Evolutionary conservation across 1,140 invertebrate genomes (phyloP).

Genomic region (Drosophila pseudoananassae): DNA sequence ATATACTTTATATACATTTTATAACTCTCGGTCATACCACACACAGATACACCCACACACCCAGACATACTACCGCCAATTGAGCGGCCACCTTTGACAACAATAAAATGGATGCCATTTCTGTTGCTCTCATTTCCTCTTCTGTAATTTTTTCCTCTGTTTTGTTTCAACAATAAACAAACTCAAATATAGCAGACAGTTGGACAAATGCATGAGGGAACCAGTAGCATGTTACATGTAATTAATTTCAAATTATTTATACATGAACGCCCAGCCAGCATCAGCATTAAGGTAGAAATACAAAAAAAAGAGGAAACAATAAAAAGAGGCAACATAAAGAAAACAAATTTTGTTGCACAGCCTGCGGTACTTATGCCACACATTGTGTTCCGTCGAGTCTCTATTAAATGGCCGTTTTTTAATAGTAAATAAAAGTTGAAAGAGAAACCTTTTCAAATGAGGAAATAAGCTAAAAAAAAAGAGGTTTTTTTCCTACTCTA

Average conservation of each 20-base stretch:
- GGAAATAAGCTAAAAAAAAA: not conserved
- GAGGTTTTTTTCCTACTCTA: too few species aligned
- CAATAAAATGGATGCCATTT: slow-evolving; percentile 46
- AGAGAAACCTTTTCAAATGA: slow-evolving; percentile 7
- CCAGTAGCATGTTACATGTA: slow-evolving; percentile 76
- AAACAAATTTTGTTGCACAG: slow-evolving; percentile 37
- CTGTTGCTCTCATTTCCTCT: not conserved
- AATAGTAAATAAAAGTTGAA: slow-evolving; percentile 35
- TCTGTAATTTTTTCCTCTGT: not conserved
- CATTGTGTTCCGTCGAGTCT: slow-evolving; percentile 20
- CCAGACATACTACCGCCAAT: slow-evolving; percentile 23
- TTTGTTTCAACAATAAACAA: slow-evolving; percentile 40
- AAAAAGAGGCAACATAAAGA: slow-evolving; percentile 18
- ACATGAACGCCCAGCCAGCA: slow-evolving; percentile 64
- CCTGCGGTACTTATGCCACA: slow-evolving; percentile 51
- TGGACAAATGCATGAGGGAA: slow-evolving; percentile 38
- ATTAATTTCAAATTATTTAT: slow-evolving; percentile 83
- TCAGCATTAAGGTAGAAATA: slow-evolving; percentile 32
- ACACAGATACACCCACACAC: not conserved
- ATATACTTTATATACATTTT: slow-evolving; percentile 64
- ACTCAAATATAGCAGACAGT: slow-evolving; percentile 39
- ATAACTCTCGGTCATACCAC: slow-evolving; percentile 33
- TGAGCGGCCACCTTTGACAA: slow-evolving; percentile 44
- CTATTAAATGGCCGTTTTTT: slow-evolving; percentile 48
- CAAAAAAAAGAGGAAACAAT: slow-evolving; percentile 31